Base-by-base conservation (phyloP, 2,113 vertebrate genomes). In the Poeciliopsis turrubarensis region DNA sequence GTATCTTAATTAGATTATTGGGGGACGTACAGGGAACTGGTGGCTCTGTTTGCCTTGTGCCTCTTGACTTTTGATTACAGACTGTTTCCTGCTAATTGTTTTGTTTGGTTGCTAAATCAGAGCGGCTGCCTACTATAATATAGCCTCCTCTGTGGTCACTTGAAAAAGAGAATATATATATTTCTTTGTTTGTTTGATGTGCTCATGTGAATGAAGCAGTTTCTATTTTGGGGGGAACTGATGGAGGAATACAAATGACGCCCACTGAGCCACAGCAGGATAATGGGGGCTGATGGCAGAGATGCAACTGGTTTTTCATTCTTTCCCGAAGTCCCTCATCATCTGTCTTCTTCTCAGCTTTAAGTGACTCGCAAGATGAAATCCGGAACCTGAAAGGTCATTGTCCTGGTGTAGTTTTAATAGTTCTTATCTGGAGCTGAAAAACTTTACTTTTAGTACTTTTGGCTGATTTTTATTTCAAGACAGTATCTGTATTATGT, bases 1-100 rank as follows among this genome's bases (percentile, higher is more conserved):
- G 79, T 74, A 80, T 87, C 80, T 73, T 86, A 87, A 89, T 88
- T 82, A 79, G 85, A 85, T 87, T 88, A 92, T 77, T 81, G 73
- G 66, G 72, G 70, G 77, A 85, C 78, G 86, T 70, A 76, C 73
- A 63, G 75, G 54, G 68, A 84, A 84, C 70, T 70, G 70, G 70
- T 81, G 73, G 39, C 78, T 81, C 63, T 61, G 60, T 82, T 86
- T 84, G 83, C 81, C 79, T 32, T 70, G 76, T 65, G 78, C 68
- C 60, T 81, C 75, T 84, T 75, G 77, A 71, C 66, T 65, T 75
- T 62, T 67, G 74, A 63, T 81, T 77, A 66, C 64, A 75, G 64
- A 67, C 73, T 67, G 68, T 89, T 82, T 87, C 31, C 73, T 30
- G 62, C 68, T 81, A 82, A 89, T 91, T 83, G 75, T 83, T 88